phyloP scores from a whole-genome alignment of 2,113 vertebrate species.

The Peromyscus maniculatus region DNA sequence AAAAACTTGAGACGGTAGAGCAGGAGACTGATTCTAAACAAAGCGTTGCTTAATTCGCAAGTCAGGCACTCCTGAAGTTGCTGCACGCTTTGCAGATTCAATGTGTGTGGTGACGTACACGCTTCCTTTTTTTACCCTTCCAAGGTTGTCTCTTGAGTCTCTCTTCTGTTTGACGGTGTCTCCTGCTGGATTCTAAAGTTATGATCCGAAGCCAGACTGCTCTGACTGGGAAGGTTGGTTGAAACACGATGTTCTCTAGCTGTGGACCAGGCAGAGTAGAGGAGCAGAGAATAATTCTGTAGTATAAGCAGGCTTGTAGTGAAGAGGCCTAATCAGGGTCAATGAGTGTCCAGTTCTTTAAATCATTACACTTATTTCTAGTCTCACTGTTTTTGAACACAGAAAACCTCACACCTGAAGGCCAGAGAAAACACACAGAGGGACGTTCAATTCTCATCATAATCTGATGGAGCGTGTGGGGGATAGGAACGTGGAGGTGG shows the following conservation, averaged over 20 bases:
- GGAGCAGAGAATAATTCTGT: neutral
- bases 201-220: neutral
- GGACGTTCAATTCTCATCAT: neutral
- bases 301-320: neutral
- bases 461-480: neutral
- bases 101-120: neutral
- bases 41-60: neutral
- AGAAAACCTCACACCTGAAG: neutral
- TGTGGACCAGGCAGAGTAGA: neutral
- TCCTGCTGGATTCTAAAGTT: constrained; percentile 3
- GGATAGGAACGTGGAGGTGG: neutral
- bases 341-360: neutral
- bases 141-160: neutral
- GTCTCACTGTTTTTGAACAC: neutral
- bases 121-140: neutral
- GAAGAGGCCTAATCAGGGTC: neutral
- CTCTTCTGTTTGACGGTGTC: neutral
- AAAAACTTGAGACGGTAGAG: neutral
- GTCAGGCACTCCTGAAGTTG: neutral
- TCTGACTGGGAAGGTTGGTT: neutral
- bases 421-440: neutral
- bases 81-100: neutral
- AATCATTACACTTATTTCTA: neutral
- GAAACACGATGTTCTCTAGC: neutral
- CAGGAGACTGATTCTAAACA: neutral